Conservation (phyloP, 2,797 vertebrate genomes). For the Nothura maculosa region DNA sequence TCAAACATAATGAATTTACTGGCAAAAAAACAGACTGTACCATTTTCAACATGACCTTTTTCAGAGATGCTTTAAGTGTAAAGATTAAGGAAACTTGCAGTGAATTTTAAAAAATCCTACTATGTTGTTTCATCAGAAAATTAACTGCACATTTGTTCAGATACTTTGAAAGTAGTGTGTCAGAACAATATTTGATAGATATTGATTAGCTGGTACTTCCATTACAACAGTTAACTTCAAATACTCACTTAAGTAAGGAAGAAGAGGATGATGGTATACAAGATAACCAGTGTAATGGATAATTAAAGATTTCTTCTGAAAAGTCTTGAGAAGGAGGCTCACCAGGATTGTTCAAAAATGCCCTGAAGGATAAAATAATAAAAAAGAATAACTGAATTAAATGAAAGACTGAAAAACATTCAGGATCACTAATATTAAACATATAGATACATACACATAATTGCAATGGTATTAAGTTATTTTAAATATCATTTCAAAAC, state of each 20-base stretch:
- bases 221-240: background rate
- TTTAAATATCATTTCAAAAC: background rate
- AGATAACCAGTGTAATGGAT: conserved; percentile 85
- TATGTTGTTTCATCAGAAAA: background rate
- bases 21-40: background rate
- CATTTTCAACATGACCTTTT: background rate
- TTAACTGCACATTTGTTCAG: background rate
- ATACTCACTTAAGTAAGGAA: conserved; percentile 78
- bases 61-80: background rate
- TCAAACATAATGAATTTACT: background rate
- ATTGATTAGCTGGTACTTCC: background rate
- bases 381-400: background rate
- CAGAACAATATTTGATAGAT: background rate
- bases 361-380: conserved; percentile 75
- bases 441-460: background rate
- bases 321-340: conserved; percentile 44
- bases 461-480: background rate
- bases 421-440: background rate
- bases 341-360: conserved; percentile 78
- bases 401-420: conserved; percentile 8
- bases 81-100: background rate
- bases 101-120: background rate
- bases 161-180: background rate
- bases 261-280: conserved; percentile 84
- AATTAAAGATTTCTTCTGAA: conserved; percentile 53